phyloP scores from a whole-genome alignment of 2,888 invertebrate genomes.

The Nineta flava region DNA sequence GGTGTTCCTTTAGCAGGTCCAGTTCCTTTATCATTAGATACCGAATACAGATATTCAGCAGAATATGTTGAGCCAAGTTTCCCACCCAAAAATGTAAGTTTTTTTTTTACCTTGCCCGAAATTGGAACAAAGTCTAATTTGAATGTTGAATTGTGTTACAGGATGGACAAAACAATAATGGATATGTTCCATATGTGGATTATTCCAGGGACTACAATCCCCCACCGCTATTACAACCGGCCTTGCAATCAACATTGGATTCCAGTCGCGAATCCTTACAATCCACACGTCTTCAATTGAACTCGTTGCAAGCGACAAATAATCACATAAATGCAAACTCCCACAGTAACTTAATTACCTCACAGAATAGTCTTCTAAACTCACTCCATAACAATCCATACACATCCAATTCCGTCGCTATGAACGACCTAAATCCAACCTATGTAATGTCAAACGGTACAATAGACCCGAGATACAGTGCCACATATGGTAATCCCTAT shows the following conservation, averaged over 20 bases:
- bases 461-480: constrained; percentile 75
- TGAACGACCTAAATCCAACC: constrained; percentile 9
- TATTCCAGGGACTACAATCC: constrained; percentile 81
- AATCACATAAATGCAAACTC: constrained; percentile 13
- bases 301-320: constrained; percentile 23
- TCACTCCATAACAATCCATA: constrained; percentile 23
- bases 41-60: constrained; percentile 52
- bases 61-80: constrained; percentile 67
- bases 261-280: constrained; percentile 24
- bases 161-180: constrained; percentile 71
- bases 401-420: constrained; percentile 23
- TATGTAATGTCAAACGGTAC: constrained; percentile 12
- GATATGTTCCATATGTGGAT: constrained; percentile 78
- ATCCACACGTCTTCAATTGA: constrained; percentile 28
- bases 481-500: constrained; percentile 82
- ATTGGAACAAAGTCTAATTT: neutral
- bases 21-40: constrained; percentile 54
- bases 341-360: constrained; percentile 17
- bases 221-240: constrained; percentile 41
- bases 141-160: constrained; percentile 20
- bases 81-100: constrained; percentile 43
- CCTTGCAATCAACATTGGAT: constrained; percentile 37
- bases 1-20: constrained; percentile 65
- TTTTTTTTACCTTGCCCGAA: neutral
- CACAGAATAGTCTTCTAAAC: constrained; percentile 26